Conservation (phyloP, 2,797 vertebrate genomes). For the Sylvia borin region DNA sequence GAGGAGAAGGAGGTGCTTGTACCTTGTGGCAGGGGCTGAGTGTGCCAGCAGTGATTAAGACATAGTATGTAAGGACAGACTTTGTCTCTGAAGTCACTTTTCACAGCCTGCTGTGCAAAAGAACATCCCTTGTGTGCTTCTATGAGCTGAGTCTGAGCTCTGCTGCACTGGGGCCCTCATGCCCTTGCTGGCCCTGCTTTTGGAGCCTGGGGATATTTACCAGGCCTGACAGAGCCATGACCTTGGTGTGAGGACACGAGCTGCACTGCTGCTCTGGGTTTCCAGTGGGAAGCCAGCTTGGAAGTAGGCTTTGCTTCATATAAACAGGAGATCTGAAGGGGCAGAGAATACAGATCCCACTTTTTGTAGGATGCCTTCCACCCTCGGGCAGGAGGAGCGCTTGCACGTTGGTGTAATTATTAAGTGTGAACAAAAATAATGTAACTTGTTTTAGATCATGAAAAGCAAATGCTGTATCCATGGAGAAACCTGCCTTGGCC, state of each 20-base stretch:
- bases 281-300: background rate
- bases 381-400: background rate
- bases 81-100: background rate
- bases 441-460: background rate
- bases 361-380: background rate
- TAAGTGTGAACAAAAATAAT: background rate
- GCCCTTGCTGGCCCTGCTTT: background rate
- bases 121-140: background rate
- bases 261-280: background rate
- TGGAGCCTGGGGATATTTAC: slow-evolving; percentile 23
- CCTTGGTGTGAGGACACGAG: background rate
- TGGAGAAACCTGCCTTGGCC: background rate
- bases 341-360: background rate
- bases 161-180: background rate
- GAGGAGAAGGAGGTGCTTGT: background rate
- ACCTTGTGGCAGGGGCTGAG: background rate
- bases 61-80: accelerated
- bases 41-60: background rate
- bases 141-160: background rate
- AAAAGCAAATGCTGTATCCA: background rate
- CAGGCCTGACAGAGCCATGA: background rate
- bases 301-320: background rate
- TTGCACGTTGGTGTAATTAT: background rate
- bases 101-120: background rate
- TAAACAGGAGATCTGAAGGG: background rate